Evolutionary conservation across 2,888 invertebrate species (phyloP), one percentile per base, ranked within the genome.

Genomic region (Coenonympha arcania): DNA sequence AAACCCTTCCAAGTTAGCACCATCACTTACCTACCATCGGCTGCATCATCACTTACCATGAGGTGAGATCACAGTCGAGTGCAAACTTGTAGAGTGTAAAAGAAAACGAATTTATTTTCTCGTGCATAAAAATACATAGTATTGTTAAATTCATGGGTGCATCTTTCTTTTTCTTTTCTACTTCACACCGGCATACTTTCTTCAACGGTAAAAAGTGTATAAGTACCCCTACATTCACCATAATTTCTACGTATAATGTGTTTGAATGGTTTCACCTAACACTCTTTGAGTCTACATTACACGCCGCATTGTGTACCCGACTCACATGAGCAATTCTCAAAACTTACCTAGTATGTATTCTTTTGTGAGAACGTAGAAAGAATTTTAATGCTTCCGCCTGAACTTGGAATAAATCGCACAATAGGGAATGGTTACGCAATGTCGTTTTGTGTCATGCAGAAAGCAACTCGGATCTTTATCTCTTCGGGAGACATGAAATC

Each of bases 361-460:
- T 82, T 85, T 84, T 83, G 80, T 82, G 78, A 79, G 76, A 71
- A 79, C 76, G 77, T 65, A 70, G 69, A 73, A 81, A 76, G 84
- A 85, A 84, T 84, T 75, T 83, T 83, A 83, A 85, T 83, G 83
- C 73, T 79, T 84, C 83, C 84, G 83, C 65, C 71, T 80, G 77
- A 76, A 83, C 77, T 79, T 77, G 67, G 68, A 65, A 68, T 70
- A 69, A 70, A 74, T 75, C 73, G 70, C 69, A 79, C 76, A 81
- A 79, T 77, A 66, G n/a, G 71, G 68, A 68, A 65, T 61, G 64
- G 60, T 67, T 79, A 71, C 77, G 74, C 73, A 79, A 79, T 67
- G 62, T 62, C 62, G 65, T 63, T 59, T 56, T 64, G 60, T 67
- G 71, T 71, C 39, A 13, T 39, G 4, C 24, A 9, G 24, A 24